Evolutionary conservation across 2,113 vertebrate species (phyloP), one percentile per base, ranked within the genome.

Genomic region (Campylorhamphus procurvoides): DNA sequence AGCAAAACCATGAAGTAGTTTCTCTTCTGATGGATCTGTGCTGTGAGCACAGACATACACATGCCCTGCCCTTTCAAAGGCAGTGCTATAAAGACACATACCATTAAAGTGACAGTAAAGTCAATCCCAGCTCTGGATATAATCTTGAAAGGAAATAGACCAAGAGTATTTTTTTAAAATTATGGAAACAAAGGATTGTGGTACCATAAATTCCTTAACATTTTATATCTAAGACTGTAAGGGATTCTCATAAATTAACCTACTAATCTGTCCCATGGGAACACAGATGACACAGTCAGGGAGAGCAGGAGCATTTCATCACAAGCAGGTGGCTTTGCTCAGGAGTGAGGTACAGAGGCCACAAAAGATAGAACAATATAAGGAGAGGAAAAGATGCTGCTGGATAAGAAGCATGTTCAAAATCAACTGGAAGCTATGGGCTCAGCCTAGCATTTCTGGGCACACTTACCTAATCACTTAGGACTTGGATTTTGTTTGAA

Each of bases 191-290:
- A 90, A 93, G 29, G 40, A 80, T 62, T 23, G 20, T 44, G 56
- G 42, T 72, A 75, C 23, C 77, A 60, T 68, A 92, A 92, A 91
- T 87, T 86, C 68, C 35, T 64, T 56, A 46, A 56, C 33, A 58
- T 84, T 93, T 86, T 68, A 5, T 28, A 69, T 86, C 78, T 88
- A 66, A 83, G 93, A 83, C 80, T 60, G 66, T 40, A 93, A 85
- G 83, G 90, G 47, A 91, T 66, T 90, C 47, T 28, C 47, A 77
- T 87, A 91, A 94, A 90, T 84, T 88, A 87, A 49, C 46, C 62
- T 40, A 74, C 69, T 84, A 80, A 78, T 94, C 77, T 93, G 77
- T 90, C 84, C 83, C 91, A 81, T 44, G 69, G 37, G 67, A 96
- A 53, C 40, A 86, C 23, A 81, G 59, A 75, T 0, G 20, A 42